Conservation (phyloP, 2,888 invertebrate genomes). For the Pimpla rufipes region DNA sequence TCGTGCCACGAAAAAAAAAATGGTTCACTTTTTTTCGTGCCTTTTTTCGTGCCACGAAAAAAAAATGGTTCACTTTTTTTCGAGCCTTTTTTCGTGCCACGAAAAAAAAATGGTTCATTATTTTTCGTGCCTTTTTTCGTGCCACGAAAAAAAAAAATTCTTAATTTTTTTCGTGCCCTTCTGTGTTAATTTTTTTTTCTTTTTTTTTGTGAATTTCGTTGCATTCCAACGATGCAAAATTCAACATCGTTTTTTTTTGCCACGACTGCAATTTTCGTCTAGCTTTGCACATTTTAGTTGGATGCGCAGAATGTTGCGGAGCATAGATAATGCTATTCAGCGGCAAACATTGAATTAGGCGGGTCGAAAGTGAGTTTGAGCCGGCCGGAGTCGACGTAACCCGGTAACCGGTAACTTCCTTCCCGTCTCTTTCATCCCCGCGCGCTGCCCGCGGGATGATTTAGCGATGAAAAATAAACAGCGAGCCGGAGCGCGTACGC, state of each 20-base stretch:
- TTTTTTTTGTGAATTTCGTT: too few relatives aligned
- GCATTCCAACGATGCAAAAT: too few relatives aligned
- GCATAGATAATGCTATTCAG: background rate
- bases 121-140: too few relatives aligned
- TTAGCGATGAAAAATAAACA: constrained; percentile 40
- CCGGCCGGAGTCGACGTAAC: constrained; percentile 26
- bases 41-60: background rate
- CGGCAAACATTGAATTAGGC: constrained; percentile 37
- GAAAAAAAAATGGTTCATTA: background rate
- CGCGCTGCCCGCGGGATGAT: constrained; percentile 10
- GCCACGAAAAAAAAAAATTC: background rate
- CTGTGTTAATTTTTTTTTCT: too few relatives aligned
- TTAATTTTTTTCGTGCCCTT: too few relatives aligned
- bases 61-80: background rate
- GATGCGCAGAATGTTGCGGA: too few relatives aligned
- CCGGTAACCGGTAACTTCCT: constrained; percentile 48
- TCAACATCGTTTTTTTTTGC: background rate
- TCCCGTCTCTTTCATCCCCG: constrained; percentile 50
- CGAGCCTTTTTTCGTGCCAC: background rate
- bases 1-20: background rate
- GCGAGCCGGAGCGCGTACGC: constrained; percentile 4
- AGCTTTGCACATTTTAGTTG: background rate
- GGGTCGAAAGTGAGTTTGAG: constrained; percentile 51
- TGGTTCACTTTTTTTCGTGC: background rate
- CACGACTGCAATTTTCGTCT: background rate